Evolutionary conservation across 2,113 vertebrate genomes (phyloP), one percentile per base, ranked within the genome.

Genomic region (Microtus pennsylvanicus): DNA sequence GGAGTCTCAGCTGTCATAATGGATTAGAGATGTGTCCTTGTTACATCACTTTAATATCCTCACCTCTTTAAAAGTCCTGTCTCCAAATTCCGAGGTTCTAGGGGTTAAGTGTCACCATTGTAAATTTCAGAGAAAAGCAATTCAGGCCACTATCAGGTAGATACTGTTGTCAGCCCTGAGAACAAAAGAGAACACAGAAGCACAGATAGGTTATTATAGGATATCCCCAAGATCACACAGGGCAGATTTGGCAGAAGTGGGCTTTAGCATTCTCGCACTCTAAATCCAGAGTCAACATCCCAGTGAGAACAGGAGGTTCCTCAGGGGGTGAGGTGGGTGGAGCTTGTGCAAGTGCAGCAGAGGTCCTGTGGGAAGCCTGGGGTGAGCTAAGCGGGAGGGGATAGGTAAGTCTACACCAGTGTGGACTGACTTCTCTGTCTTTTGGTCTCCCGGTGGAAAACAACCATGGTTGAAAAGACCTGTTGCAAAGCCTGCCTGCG

Each of bases 311-410:
- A 74, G 76, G 47, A 75, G n/a, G 77, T 85, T 77, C 30, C 4
- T 10, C 0, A 6, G 28, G 65, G 33, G 4, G 16, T 1, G 16
- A 6, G 24, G 61, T 30, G 22, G 35, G 61, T 65, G 35, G 75
- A 55, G 11, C 13, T 7, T 69, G 11, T 21, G 3, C 12, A 67
- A 63, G 26, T n/a, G 0, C 6, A 0, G 8, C 6, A 0, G 8
- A 81, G 70, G n/a, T 77, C 4, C 24, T 0, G 5, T 12, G 33
- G 12, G 19, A 67, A 61, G 12, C 35, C 45, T 42, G 12, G 38
- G 30, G 8, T 47, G n/a, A 89, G 22, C 69, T 65, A 52, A 52
- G 26, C 13, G 33, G 42, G 24, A 38, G 17, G 45, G 82, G 77
- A 92, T 55, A 38, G 82, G 30, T 58, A 4, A 67, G 87, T 21